Conservation (phyloP, 2,888 invertebrate species). For the Calameuta idolon region DNA sequence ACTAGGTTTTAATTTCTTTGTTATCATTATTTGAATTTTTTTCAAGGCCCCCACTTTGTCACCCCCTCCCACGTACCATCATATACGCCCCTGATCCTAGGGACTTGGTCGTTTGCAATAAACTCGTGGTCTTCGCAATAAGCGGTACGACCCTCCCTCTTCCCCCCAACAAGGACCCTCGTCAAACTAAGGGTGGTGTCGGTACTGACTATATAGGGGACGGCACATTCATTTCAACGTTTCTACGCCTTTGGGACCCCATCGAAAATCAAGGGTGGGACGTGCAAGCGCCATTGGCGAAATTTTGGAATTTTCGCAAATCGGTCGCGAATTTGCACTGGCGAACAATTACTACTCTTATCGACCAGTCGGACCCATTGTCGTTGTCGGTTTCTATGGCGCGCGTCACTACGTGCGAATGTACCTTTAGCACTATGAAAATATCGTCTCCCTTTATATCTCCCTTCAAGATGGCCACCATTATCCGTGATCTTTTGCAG, state of each 20-base stretch:
- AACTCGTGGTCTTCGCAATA: conserved; percentile 52
- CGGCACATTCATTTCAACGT: neutral
- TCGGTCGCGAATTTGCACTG: too few relatives aligned
- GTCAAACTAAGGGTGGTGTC: neutral
- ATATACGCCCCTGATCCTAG: conserved; percentile 23
- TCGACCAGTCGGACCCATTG: too few relatives aligned
- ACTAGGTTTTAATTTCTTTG: neutral
- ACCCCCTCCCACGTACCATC: neutral
- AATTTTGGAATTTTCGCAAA: too few relatives aligned
- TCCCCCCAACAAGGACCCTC: conserved; percentile 29
- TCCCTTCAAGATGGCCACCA: too few relatives aligned
- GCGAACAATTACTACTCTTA: too few relatives aligned
- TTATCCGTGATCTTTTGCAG: too few relatives aligned
- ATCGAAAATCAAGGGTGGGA: neutral
- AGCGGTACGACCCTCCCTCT: conserved; percentile 38
- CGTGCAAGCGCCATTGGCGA: neutral
- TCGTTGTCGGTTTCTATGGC: too few relatives aligned
- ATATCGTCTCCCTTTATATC: too few relatives aligned
- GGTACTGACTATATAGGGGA: neutral
- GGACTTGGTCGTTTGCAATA: conserved; percentile 41
- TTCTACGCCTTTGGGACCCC: neutral
- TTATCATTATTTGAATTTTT: neutral
- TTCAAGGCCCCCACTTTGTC: neutral
- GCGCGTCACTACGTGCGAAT: too few relatives aligned
- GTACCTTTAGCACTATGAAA: too few relatives aligned